Evolutionary conservation across 1,140 invertebrate genomes (phyloP).

Genomic region (Plectrocnemia conspersa): DNA sequence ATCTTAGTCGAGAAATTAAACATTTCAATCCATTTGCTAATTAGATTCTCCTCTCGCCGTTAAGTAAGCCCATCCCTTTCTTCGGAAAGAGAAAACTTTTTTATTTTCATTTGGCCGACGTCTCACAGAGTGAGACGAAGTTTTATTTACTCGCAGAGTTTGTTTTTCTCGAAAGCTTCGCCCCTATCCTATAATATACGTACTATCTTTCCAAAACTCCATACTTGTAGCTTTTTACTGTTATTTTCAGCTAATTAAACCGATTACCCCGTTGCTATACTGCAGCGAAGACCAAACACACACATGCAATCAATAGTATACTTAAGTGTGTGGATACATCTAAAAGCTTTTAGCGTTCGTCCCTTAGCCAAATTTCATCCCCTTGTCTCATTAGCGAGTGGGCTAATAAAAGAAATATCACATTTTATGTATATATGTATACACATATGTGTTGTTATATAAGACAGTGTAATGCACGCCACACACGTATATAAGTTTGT

Average conservation of each 20-base stretch:
- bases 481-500: no score
- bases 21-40: conserved; percentile 36
- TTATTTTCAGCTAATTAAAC: no score
- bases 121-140: conserved; percentile 18
- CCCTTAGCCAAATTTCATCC: not conserved
- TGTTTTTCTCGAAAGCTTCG: conserved; percentile 2
- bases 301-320: no score
- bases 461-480: no score
- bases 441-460: no score
- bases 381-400: conserved; percentile 26
- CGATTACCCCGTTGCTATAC: no score
- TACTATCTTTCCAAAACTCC: conserved; percentile 5
- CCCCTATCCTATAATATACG: conserved; percentile 3
- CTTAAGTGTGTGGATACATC: no score
- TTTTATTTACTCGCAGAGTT: conserved; percentile 22
- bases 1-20: conserved; percentile 32
- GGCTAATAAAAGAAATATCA: conserved; percentile 23
- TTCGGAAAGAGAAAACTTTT: conserved; percentile 15
- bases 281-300: no score
- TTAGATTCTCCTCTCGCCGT: conserved; percentile 29
- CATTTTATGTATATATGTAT: no score
- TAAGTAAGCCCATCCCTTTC: conserved; percentile 14
- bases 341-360: conserved; percentile 7
- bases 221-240: no score
- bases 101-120: conserved; percentile 14